A percentile compares a stretch with the other conserved stretches of the same genome.
phyloP scores from a whole-genome alignment of 2,888 invertebrate genomes.

The Napeogenes sylphis region DNA sequence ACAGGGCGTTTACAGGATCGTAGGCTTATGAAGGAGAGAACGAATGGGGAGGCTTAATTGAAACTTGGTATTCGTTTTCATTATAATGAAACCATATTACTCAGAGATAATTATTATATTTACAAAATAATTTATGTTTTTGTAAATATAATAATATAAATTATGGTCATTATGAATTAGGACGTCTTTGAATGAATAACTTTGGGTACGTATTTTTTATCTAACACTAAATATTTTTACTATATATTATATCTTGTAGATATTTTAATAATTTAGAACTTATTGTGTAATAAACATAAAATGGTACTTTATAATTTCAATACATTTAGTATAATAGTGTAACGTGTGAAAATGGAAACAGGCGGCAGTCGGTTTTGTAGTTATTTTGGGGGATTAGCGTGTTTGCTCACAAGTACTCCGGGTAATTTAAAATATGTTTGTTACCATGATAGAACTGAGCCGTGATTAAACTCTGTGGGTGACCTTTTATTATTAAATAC shows the following conservation, averaged over 20 bases:
- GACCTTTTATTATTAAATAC: neutral
- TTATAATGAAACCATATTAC: conserved; percentile 6
- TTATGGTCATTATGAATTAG: too few species aligned
- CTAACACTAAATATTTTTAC: too few species aligned
- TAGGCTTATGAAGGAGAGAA: conserved; percentile 43
- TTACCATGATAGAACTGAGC: conserved; percentile 16
- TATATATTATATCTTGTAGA: too few species aligned
- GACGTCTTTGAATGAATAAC: too few species aligned
- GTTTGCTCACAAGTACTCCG: conserved; percentile 29
- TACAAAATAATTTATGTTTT: too few species aligned
- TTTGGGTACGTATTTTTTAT: too few species aligned
- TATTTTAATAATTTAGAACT: too few species aligned
- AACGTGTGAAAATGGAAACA: conserved; percentile 9
- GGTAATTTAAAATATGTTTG: conserved; percentile 30
- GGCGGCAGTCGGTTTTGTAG: conserved; percentile 50
- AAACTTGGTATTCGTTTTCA: conserved; percentile 61
- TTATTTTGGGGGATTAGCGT: conserved; percentile 62
- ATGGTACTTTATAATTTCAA: too few species aligned
- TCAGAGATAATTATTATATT: neutral
- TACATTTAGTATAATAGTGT: neutral
- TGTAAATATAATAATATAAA: too few species aligned
- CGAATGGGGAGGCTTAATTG: conserved; percentile 64
- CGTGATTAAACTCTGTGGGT: conserved; percentile 1
- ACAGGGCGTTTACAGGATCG: conserved; percentile 43
- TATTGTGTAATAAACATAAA: too few species aligned